phyloP scores from a whole-genome alignment of 2,888 invertebrate genomes.

The Pteria penguin region DNA sequence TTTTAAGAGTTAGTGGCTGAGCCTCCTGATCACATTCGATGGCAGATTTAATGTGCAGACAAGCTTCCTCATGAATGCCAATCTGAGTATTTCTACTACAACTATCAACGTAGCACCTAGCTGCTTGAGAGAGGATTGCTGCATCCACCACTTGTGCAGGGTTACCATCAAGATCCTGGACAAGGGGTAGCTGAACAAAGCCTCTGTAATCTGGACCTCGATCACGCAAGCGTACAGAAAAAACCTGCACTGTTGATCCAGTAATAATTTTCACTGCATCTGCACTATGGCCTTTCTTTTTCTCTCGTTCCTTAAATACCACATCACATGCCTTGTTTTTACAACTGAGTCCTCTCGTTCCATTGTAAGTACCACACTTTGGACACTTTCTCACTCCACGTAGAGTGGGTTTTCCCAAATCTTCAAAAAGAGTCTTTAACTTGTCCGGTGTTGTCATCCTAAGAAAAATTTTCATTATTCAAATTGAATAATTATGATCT shows the following conservation, averaged over 20 bases:
- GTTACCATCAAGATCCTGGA: constrained; percentile 78
- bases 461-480: constrained; percentile 5
- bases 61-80: constrained; percentile 75
- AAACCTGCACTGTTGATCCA: constrained; percentile 82
- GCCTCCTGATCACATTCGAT: constrained; percentile 84
- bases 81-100: constrained; percentile 69
- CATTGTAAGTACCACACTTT: constrained; percentile 88
- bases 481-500: no score
- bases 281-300: constrained; percentile 82
- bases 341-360: constrained; percentile 87
- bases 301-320: constrained; percentile 84
- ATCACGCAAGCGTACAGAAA: constrained; percentile 86
- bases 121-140: constrained; percentile 73
- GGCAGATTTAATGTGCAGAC: constrained; percentile 86
- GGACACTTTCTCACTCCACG: constrained; percentile 88
- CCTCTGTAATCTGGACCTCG: constrained; percentile 87
- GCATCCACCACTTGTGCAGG: constrained; percentile 74
- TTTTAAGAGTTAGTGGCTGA: constrained; percentile 84
- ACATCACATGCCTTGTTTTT: constrained; percentile 87
- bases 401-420: constrained; percentile 85
- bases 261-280: constrained; percentile 86
- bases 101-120: constrained; percentile 79
- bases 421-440: constrained; percentile 80
- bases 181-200: constrained; percentile 84
- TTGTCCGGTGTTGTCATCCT: constrained; percentile 66